These are phyloP conservation scores for Gnathonemus echidnorhynchus DNA, from an alignment of 2,113 vertebrate genomes.

Conservation along the genomic window DNA sequence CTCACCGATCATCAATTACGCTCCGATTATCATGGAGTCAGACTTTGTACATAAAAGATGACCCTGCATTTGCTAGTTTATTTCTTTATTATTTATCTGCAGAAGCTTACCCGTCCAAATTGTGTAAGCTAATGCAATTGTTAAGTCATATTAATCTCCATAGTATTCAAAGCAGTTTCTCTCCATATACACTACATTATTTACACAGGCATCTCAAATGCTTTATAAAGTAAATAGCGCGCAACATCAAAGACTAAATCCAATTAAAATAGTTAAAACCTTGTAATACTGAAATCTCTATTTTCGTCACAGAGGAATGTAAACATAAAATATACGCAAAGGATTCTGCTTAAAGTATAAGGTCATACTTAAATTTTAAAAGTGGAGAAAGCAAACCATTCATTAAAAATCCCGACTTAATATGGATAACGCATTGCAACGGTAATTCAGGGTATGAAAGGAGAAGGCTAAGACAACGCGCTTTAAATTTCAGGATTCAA, in stretches of 20 bases:
- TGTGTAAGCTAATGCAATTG: not conserved
- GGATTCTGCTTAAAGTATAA: not conserved
- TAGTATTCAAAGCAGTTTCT: not conserved
- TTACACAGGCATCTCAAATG: not conserved
- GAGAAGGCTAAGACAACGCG: not conserved
- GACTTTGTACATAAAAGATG: not conserved
- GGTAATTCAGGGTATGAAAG: not conserved
- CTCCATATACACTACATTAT: not conserved
- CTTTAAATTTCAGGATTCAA: not conserved
- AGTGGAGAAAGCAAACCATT: not conserved
- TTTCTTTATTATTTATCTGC: not conserved
- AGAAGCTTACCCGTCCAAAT: not conserved
- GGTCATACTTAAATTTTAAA: not conserved
- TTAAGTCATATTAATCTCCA: not conserved
- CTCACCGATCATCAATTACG: not conserved
- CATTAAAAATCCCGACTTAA: not conserved
- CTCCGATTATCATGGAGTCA: not conserved
- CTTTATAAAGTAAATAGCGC: not conserved
- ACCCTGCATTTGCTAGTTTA: not conserved
- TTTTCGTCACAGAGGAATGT: not conserved
- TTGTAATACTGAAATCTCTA: not conserved
- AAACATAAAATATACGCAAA: not conserved
- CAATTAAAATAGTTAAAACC: not conserved
- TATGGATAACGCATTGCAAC: not conserved
- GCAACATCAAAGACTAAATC: not conserved